Percentiles rank a stretch among this genome's conserved stretches.
These are phyloP conservation scores for Euleptes europaea DNA, from an alignment of 2,113 vertebrate species.

Conservation along the genomic window DNA sequence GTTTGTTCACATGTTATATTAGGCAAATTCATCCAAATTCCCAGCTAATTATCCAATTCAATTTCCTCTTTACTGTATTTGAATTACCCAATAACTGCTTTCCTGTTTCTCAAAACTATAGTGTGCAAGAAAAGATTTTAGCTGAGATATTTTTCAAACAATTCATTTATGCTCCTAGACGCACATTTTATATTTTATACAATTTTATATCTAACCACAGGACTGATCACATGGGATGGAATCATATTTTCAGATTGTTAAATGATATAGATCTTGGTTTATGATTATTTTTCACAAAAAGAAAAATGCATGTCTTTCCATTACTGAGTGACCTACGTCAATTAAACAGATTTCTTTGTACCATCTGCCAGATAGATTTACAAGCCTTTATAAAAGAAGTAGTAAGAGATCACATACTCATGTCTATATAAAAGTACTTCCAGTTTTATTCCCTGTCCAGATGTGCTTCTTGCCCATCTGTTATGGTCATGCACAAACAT, in stretches of 20 bases:
- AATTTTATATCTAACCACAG: not conserved
- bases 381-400: not conserved
- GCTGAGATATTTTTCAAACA: too few relatives aligned
- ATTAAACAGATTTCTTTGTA: not conserved
- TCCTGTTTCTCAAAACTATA: too few relatives aligned
- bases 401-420: not conserved
- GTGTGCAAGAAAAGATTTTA: too few relatives aligned
- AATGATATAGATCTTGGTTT: not conserved
- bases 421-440: not conserved
- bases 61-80: too few relatives aligned
- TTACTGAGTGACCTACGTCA: not conserved
- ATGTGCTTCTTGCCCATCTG: too few relatives aligned
- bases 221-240: not conserved
- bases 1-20: not conserved
- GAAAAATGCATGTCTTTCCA: not conserved
- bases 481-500: not conserved
- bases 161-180: too few relatives aligned
- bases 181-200: not conserved
- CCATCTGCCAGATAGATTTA: not conserved
- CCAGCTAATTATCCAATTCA: not conserved
- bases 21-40: not conserved
- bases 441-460: too few relatives aligned
- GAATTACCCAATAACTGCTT: too few relatives aligned
- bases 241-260: not conserved
- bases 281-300: not conserved